Evolutionary conservation across 2,113 vertebrate genomes (phyloP), one percentile per base, ranked within the genome.

Genomic region (Puma concolor): DNA sequence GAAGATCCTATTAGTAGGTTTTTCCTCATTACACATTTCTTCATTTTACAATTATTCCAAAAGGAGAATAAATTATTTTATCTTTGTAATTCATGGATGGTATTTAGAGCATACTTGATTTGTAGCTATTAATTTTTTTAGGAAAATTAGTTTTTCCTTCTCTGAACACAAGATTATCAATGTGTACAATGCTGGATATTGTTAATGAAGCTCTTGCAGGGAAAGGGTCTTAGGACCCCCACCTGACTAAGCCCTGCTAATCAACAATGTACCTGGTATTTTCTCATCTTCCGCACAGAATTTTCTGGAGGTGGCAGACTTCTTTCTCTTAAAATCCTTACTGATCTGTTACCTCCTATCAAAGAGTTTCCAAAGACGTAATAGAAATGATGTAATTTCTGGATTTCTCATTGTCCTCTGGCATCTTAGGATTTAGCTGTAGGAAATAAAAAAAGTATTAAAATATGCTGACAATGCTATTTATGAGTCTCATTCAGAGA

Each of bases 321-420:
- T 33, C 41, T 48, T 83, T 96, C 92, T 60, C 0, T 33, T 48
- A 97, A 82, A 97, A 97, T 88, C 77, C 90, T 41, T 95, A 97
- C 91, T 57, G 97, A 95, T 86, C 48, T 9, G 52, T 79, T 15
- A 88, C 50, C 33, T 1, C 67, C 64, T 91, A 87, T 64, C 81
- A 98, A 93, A 77, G 97, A 97, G 57, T 94, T 97, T 83, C 98
- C 98, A 83, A 98, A 98, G 71, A 98, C 69, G 5, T 67, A 84
- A 63, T 1, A 25, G 89, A 95, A 98, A 85, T 60, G 17, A 84
- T 97, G 94, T 72, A 97, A 94, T 86, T 98, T 98, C 38, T 98
- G 97, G 52, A 97, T 71, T 44, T 50, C 17, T 87, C 25, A 94
- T 96, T 82, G 93, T 96, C 23, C 71, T 87, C 66, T 0, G 31